phyloP scores from a whole-genome alignment of 2,113 vertebrate genomes.

The Elgaria multicarinata region DNA sequence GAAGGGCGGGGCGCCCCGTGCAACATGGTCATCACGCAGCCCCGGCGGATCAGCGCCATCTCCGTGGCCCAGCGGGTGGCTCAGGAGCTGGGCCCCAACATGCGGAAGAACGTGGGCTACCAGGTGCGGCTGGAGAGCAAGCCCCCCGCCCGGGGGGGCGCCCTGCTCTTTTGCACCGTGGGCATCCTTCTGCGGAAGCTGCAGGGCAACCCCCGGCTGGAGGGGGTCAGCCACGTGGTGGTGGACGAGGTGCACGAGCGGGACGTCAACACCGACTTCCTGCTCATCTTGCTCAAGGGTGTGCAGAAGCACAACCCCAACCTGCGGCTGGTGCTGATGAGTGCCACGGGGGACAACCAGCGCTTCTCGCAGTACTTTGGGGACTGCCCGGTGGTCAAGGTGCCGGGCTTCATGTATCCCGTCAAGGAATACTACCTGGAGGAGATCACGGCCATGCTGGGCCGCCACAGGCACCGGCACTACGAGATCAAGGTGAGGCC shows the following conservation, averaged over 20 bases:
- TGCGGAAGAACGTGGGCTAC: conserved; percentile 88
- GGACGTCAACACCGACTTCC: conserved; percentile 95
- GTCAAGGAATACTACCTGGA: conserved; percentile 91
- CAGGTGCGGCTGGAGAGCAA: conserved; percentile 95
- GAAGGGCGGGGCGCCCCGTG: conserved; percentile 84
- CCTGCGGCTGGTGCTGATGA: conserved; percentile 92
- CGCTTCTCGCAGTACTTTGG: conserved; percentile 91
- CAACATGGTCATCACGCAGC: conserved; percentile 95
- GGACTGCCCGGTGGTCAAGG: conserved; percentile 87
- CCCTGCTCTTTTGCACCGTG: conserved; percentile 95
- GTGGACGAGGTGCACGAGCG: conserved; percentile 97
- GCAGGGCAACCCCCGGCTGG: conserved; percentile 88
- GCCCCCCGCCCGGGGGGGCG: conserved; percentile 85
- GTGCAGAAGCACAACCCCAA: conserved; percentile 83
- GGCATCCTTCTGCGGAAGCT: conserved; percentile 93
- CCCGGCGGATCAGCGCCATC: conserved; percentile 93
- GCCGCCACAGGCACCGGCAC: conserved; percentile 76
- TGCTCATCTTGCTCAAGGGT: conserved; percentile 90
- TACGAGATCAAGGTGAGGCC: conserved; percentile 78
- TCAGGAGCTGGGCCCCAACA: conserved; percentile 89
- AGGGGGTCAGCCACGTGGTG: conserved; percentile 92
- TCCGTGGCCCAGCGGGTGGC: conserved; percentile 93
- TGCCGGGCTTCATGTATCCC: conserved; percentile 96
- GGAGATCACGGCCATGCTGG: conserved; percentile 89
- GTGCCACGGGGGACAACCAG: conserved; percentile 91